phyloP scores from a whole-genome alignment of 2,113 vertebrate species.

The Oncorhynchus keta region DNA sequence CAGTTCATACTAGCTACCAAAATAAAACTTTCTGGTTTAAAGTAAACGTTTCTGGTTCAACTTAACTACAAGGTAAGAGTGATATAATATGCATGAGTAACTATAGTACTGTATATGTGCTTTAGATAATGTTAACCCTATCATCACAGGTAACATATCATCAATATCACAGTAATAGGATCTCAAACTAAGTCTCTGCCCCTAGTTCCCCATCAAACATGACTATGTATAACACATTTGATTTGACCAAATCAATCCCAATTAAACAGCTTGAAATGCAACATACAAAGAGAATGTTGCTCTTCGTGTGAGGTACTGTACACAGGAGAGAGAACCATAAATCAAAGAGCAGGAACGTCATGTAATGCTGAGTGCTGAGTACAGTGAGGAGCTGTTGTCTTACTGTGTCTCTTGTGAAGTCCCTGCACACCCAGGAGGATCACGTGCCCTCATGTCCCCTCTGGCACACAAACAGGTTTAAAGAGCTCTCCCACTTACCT shows the following conservation, averaged over 20 bases:
- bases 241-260: neutral
- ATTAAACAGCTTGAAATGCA: neutral
- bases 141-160: neutral
- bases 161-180: neutral
- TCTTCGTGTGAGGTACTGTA: neutral
- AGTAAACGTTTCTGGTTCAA: too few relatives aligned
- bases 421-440: neutral
- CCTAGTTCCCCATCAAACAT: neutral
- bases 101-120: too few relatives aligned
- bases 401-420: slow-evolving; percentile 18
- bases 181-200: neutral
- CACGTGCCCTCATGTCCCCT: neutral
- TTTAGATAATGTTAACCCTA: neutral
- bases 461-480: slow-evolving; percentile 10
- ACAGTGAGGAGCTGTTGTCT: slow-evolving; percentile 7
- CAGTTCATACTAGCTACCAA: too few relatives aligned
- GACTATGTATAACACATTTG: neutral
- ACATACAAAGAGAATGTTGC: neutral
- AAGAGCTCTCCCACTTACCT: slow-evolving; percentile 23
- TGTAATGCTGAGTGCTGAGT: neutral
- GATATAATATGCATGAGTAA: too few relatives aligned
- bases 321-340: neutral
- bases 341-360: neutral
- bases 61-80: too few relatives aligned
- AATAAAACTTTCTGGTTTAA: too few relatives aligned